These are phyloP conservation scores for Anoplolepis gracilipes DNA, from an alignment of 1,140 invertebrate genomes.

Conservation along the genomic window DNA sequence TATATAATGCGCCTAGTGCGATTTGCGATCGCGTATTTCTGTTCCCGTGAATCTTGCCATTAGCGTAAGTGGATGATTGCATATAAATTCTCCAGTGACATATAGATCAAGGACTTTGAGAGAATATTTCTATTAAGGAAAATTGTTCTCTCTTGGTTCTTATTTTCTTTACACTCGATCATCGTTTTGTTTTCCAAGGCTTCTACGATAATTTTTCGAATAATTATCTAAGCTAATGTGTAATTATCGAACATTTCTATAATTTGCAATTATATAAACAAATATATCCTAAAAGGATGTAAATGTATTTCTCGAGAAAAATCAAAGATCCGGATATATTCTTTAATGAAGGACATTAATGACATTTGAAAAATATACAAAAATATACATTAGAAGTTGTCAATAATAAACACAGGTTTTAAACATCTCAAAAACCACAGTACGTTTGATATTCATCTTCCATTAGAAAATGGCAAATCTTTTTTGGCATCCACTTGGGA, in stretches of 20 bases:
- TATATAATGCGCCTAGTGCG: no score
- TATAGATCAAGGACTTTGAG: not conserved
- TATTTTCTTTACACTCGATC: not conserved
- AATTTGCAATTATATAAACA: not conserved
- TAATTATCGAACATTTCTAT: not conserved
- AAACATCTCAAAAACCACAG: no score
- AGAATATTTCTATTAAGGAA: not conserved
- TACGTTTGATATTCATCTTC: no score
- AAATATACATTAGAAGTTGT: no score
- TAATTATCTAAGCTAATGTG: no score
- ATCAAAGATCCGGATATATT: not conserved
- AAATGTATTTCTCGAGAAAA: not conserved
- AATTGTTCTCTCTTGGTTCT: not conserved
- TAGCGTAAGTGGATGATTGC: not conserved
- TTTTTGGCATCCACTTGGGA: no score
- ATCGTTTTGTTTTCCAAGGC: not conserved
- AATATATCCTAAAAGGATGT: not conserved
- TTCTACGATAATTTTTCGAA: no score
- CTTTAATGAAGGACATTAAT: not conserved
- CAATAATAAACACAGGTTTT: no score
- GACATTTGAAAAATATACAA: no score
- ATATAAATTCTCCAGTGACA: not conserved
- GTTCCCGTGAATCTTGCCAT: not conserved
- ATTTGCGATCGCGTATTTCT: not conserved
- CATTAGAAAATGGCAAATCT: no score